Evolutionary conservation across 1,140 invertebrate species (phyloP), one percentile per base, ranked within the genome.

Genomic region (Leptoteleia sp.): DNA sequence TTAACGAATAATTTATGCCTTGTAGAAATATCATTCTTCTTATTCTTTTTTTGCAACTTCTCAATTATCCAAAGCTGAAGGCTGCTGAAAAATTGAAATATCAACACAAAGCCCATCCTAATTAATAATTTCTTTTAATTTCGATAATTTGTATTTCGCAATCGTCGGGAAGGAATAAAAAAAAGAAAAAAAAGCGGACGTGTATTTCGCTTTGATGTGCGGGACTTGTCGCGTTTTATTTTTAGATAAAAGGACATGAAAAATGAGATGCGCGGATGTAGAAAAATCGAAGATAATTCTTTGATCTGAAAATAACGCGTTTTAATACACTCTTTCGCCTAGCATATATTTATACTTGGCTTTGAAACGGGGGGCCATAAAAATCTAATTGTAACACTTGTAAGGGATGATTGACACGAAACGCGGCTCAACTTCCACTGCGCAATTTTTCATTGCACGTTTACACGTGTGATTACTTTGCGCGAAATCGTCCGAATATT

Each of bases 401-500:
- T 55, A 48, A 55, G 29, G 42, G 57, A 50, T 73, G 40, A 73
- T 64, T 64, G 57, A 75, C 42, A 42, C 4, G 35, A 50, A 65
- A 73, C 52, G 52, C 35, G 11, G 12, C 40, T 37, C 52, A 59
- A 22, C 7, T 42, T 65, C 38, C n/a, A 13, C 11, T n/a, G 22
- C 7, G n/a, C 59, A n/a, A 65, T 75, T 59, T 67, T 75, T 75
- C 61, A 67, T 15, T 15, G 25, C 6, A 38, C 52, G 42, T 67
- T 65, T 75, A 61, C 61, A 67, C 61, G 47, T 57, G 59, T 43
- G 59, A 75, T 67, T 75, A 75, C 61, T 67, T 27, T 38, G 43
- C 42, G 35, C 37, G 50, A 75, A 75, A 75, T 75, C 40, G 71
- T 59, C 71, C 52, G 61, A 59, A 65, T 65, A 65, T 52, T 65